Conservation (phyloP, 2,888 invertebrate genomes). For the Drosophila formosana region DNA sequence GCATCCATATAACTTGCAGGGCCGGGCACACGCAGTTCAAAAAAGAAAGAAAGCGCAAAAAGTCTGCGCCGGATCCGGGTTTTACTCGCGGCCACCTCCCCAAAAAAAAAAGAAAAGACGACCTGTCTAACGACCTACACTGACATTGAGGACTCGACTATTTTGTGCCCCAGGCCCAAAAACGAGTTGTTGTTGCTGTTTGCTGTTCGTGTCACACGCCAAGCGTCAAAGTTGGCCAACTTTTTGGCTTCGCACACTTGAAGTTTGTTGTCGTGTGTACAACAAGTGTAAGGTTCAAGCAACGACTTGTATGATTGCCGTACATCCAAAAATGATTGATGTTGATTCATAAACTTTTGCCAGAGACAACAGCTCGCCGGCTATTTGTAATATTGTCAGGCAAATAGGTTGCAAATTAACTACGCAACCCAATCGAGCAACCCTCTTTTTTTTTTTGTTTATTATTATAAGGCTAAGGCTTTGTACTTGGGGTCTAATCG, state of each 20-base stretch:
- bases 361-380: slow-evolving; percentile 3
- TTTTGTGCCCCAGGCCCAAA: slow-evolving; percentile 10
- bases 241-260: slow-evolving; percentile 51
- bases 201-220: slow-evolving; percentile 68
- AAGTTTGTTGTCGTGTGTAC: slow-evolving; percentile 43
- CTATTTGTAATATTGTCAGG: slow-evolving; percentile 35
- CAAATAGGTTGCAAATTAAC: slow-evolving; percentile 12
- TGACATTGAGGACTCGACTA: slow-evolving; percentile 64
- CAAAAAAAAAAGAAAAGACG: background rate
- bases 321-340: slow-evolving; percentile 39
- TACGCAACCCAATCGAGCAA: background rate
- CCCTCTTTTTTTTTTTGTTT: background rate
- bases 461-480: no score
- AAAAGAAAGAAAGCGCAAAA: slow-evolving; percentile 28
- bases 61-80: slow-evolving; percentile 29
- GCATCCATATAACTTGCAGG: slow-evolving; percentile 75
- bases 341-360: slow-evolving; percentile 16
- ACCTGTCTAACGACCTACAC: slow-evolving; percentile 60
- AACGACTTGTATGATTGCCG: slow-evolving; percentile 1
- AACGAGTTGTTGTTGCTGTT: slow-evolving; percentile 12
- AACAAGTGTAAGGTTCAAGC: slow-evolving; percentile 1
- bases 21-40: slow-evolving; percentile 21
- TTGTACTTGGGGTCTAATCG: slow-evolving; percentile 27
- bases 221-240: slow-evolving; percentile 57
- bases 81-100: background rate